Base-by-base conservation (phyloP, 1,140 invertebrate genomes). In the Drosophila teissieri region DNA sequence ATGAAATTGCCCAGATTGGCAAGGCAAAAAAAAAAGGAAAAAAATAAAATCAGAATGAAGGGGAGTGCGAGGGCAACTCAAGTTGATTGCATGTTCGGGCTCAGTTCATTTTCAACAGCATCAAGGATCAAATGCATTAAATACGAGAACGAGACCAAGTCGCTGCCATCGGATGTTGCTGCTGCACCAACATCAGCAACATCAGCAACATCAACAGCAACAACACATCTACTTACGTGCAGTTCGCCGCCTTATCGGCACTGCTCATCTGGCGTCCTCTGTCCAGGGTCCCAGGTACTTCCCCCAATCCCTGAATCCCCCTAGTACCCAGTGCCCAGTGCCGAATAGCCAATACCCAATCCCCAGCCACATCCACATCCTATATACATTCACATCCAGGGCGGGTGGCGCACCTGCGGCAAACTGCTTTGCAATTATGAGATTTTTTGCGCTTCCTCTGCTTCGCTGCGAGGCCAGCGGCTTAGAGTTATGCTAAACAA, bases 71-170 rank as follows among this genome's bases (percentile, higher is more conserved):
- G 55, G 54, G 44, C 57, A 65, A 56, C 69, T 62, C 64, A 68
- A 68, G 60, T 84, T 89, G 84, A 89, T 89, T 89, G 84, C 84
- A 89, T 89, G 84, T 89, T 89, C 84, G 80, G 70, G 77, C 80
- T 84, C 84, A 89, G 84, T 89, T 90, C 80, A 89, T 89, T 89
- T 89, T 89, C 84, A 89, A 89, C 84, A 89, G 84, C 84, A 89
- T 89, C 84, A 89, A 89, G 84, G 84, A 89, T 89, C 84, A 89
- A 89, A 89, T 89, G 84, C 84, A 89, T 89, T 89, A 89, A 89
- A 89, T 89, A 89, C 84, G 73, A 89, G 78, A 75, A 74, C 60
- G 70, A 62, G 73, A 68, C 46, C 63, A 60, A 62, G 65, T 77
- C 61, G 65, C 73, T 72, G 78, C 58, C 81, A 80, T 84, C 77